Evolutionary conservation across 2,888 invertebrate genomes (phyloP).

Genomic region (Meghimatium bilineatum): DNA sequence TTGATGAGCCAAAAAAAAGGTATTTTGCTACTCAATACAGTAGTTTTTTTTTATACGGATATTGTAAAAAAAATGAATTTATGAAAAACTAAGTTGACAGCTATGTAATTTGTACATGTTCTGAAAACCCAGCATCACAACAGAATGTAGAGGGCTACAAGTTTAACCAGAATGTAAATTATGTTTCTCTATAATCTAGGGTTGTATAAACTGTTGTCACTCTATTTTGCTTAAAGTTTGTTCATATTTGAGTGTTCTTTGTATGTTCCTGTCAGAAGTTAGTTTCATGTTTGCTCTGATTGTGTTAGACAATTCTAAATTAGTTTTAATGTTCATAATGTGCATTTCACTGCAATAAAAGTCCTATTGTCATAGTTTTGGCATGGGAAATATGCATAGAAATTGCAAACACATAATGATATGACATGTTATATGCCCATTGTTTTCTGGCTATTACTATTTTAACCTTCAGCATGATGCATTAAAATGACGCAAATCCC

Average conservation of each 20-base stretch:
- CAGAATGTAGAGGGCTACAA: not conserved
- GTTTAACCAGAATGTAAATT: not conserved
- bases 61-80: too few relatives aligned
- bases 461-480: too few relatives aligned
- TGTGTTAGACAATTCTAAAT: not conserved
- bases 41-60: too few relatives aligned
- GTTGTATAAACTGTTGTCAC: constrained; percentile 9
- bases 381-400: not conserved
- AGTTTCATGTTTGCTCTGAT: not conserved
- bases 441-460: not conserved
- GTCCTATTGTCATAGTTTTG: too few relatives aligned
- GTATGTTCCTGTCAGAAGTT: not conserved
- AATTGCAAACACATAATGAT: not conserved
- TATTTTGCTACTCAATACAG: too few relatives aligned
- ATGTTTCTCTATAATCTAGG: not conserved
- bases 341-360: not conserved
- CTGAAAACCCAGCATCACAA: not conserved
- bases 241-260: not conserved
- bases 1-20: too few relatives aligned
- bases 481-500: too few relatives aligned
- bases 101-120: not conserved
- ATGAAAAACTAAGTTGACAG: too few relatives aligned
- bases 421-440: not conserved
- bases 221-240: not conserved
- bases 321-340: not conserved